Conservation (phyloP, 2,888 invertebrate species). For the Hirtodrosophila histrioides region DNA sequence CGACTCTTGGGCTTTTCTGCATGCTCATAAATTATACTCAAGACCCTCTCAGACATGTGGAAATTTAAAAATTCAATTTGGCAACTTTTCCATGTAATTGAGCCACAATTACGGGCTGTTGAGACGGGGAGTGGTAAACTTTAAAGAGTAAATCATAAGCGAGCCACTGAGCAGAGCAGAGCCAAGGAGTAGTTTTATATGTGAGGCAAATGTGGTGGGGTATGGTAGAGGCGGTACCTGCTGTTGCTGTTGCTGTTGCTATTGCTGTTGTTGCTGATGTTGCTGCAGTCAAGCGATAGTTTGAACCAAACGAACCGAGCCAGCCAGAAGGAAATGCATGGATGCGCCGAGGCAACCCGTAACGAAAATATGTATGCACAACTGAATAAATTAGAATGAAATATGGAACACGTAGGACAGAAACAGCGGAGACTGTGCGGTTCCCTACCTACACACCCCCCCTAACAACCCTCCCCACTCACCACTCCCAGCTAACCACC, state of each 20-base stretch:
- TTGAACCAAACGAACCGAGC: constrained; percentile 77
- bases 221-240: constrained; percentile 19
- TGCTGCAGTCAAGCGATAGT: constrained; percentile 73
- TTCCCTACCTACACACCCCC: not conserved
- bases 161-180: constrained; percentile 58
- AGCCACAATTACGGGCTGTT: constrained; percentile 71
- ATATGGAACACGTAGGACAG: constrained; percentile 74
- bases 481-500: constrained; percentile 7
- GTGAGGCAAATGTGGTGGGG: too few relatives aligned
- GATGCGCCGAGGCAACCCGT: constrained; percentile 77
- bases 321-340: constrained; percentile 79
- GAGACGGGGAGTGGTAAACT: constrained; percentile 47
- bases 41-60: constrained; percentile 51
- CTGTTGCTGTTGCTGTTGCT: constrained; percentile 25
- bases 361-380: constrained; percentile 79
- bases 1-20: constrained; percentile 39
- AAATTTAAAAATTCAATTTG: constrained; percentile 80
- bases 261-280: constrained; percentile 27
- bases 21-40: constrained; percentile 69
- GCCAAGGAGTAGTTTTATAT: constrained; percentile 4
- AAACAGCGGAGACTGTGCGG: constrained; percentile 41
- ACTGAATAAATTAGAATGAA: constrained; percentile 79
- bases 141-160: constrained; percentile 76
- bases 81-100: constrained; percentile 78
- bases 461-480: not conserved